phyloP scores from a whole-genome alignment of 2,888 invertebrate species.

The Pristionchus arcanus region DNA sequence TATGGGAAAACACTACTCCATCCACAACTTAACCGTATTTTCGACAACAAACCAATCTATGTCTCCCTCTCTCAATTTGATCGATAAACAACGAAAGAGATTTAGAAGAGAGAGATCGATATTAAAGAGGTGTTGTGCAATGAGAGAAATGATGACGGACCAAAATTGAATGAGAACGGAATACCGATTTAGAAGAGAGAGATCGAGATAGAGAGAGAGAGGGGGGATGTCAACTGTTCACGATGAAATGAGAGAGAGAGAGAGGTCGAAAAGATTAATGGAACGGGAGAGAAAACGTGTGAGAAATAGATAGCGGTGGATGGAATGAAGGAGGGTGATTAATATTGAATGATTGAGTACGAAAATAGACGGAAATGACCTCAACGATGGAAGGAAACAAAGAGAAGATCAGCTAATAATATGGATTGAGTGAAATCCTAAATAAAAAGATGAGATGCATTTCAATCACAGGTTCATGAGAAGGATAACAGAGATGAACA shows the following conservation, averaged over 20 bases:
- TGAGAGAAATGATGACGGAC: background rate
- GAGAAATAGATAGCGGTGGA: background rate
- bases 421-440: too few relatives aligned
- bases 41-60: slow-evolving; percentile 27
- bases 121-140: background rate
- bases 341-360: too few relatives aligned
- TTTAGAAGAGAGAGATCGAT: background rate
- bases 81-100: background rate
- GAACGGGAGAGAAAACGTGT: background rate
- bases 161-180: background rate
- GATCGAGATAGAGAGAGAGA: background rate
- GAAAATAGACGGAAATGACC: too few relatives aligned
- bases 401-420: too few relatives aligned
- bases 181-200: background rate
- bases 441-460: background rate
- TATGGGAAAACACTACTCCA: slow-evolving; percentile 5
- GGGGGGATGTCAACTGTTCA: background rate
- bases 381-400: too few relatives aligned
- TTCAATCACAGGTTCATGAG: slow-evolving; percentile 8
- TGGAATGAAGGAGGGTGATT: background rate
- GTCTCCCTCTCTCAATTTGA: background rate
- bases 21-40: slow-evolving; percentile 18
- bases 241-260: background rate
- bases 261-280: background rate
- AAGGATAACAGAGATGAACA: slow-evolving; percentile 7